These are phyloP conservation scores for Boleophthalmus pectinirostris DNA, from an alignment of 2,113 vertebrate species.

Conservation along the genomic window DNA sequence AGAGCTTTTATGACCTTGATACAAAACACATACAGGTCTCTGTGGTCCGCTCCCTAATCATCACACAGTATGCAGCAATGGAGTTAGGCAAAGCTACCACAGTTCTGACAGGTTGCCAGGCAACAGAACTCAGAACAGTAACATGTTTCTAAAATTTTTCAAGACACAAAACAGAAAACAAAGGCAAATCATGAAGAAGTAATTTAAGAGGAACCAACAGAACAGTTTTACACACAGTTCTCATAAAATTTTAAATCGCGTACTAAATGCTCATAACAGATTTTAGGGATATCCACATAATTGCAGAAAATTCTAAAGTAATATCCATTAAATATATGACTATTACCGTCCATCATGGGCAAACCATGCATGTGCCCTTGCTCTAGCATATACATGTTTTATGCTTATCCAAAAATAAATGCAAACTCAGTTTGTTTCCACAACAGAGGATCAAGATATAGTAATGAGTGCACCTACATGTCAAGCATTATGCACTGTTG, in stretches of 20 bases:
- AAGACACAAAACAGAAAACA: background rate
- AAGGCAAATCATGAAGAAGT: background rate
- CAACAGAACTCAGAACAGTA: background rate
- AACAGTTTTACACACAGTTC: no score
- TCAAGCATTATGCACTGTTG: background rate
- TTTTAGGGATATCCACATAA: background rate
- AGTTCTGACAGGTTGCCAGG: background rate
- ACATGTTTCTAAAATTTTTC: background rate
- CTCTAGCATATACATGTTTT: background rate
- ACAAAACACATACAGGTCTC: background rate
- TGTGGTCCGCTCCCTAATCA: background rate
- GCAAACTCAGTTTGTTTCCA: background rate
- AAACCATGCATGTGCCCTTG: background rate
- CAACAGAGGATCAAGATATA: background rate
- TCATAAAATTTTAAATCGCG: no score
- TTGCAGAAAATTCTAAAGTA: background rate
- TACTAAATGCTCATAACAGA: no score
- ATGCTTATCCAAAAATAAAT: background rate
- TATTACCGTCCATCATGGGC: background rate
- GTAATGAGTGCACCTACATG: background rate
- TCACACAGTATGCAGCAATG: background rate
- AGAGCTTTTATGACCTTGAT: background rate
- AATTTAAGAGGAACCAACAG: no score
- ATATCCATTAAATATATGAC: background rate
- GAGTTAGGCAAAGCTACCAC: slow-evolving; percentile 1